A percentile compares a stretch with the other conserved stretches of the same genome.
Conservation (phyloP, 2,113 vertebrate species). For the Grammomys dolichurus region DNA sequence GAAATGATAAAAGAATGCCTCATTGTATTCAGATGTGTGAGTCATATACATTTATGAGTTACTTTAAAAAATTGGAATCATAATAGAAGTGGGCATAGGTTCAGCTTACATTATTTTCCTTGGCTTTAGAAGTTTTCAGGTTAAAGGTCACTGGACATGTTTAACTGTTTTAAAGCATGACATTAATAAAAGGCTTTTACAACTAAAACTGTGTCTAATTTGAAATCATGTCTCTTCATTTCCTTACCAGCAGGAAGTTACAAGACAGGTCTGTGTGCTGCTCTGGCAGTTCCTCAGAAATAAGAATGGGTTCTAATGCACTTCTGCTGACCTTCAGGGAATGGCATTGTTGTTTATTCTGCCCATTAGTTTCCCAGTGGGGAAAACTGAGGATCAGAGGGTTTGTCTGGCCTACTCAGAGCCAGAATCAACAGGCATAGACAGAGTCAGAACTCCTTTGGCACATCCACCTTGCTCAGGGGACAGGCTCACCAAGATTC, state of each 20-base stretch:
- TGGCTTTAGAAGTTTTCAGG: constrained; percentile 67
- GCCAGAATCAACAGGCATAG: not conserved
- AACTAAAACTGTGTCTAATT: constrained; percentile 51
- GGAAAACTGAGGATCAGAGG: not conserved
- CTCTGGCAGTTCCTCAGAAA: not conserved
- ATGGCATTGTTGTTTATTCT: not conserved
- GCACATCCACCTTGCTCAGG: too few species aligned
- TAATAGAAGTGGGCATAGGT: constrained; percentile 60
- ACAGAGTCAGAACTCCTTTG: not conserved
- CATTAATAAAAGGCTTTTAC: constrained; percentile 64
- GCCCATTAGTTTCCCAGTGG: not conserved
- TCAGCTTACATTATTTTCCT: constrained; percentile 66
- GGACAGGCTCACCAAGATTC: too few species aligned
- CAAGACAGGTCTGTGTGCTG: not conserved
- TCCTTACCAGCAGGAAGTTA: not conserved
- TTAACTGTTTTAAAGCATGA: constrained; percentile 59
- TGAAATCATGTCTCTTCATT: constrained; percentile 45
- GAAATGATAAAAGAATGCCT: constrained; percentile 68
- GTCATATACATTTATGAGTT: constrained; percentile 75
- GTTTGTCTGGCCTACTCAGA: not conserved
- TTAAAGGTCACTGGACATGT: constrained; percentile 68
- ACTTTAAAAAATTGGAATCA: constrained; percentile 57
- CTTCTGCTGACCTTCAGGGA: not conserved
- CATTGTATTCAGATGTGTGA: constrained; percentile 69
- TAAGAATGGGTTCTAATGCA: not conserved